Conservation (phyloP, 2,888 invertebrate species). For the Drosophila fungiperda region DNA sequence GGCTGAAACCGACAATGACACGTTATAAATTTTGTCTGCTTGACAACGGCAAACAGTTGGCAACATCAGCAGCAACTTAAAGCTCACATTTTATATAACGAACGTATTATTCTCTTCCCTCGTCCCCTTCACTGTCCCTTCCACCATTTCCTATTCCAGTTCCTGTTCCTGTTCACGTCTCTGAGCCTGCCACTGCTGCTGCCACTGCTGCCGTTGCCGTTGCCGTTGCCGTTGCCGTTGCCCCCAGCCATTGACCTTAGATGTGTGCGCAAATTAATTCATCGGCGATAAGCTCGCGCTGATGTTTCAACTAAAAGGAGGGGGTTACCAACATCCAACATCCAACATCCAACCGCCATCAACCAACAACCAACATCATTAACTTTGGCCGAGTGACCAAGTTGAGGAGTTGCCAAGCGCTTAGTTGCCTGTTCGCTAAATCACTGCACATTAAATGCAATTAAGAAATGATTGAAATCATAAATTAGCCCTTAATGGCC, state of each 20-base stretch:
- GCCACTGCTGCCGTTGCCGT: neutral
- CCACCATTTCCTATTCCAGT: neutral
- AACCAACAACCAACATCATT: slow-evolving; percentile 53
- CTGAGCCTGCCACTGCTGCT: neutral
- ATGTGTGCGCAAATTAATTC: slow-evolving; percentile 66
- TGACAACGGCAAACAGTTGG: slow-evolving; percentile 39
- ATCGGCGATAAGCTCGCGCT: slow-evolving; percentile 58
- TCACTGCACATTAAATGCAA: slow-evolving; percentile 78
- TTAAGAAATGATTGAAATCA: slow-evolving; percentile 79
- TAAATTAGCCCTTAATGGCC: slow-evolving; percentile 78
- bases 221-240: neutral
- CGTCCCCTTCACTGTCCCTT: neutral
- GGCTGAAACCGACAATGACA: slow-evolving; percentile 22
- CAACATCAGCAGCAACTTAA: slow-evolving; percentile 5
- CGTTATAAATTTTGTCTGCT: slow-evolving; percentile 44
- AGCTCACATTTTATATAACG: neutral
- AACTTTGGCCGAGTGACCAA: slow-evolving; percentile 78
- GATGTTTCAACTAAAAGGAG: slow-evolving; percentile 1
- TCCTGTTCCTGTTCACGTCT: neutral
- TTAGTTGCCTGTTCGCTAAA: slow-evolving; percentile 58
- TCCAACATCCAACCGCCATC: neutral
- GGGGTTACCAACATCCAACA: neutral
- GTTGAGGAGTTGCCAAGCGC: slow-evolving; percentile 34
- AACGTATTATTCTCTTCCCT: slow-evolving; percentile 5
- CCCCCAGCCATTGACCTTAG: slow-evolving; percentile 48